phyloP scores from a whole-genome alignment of 2,888 invertebrate species.

The Drosophila sordidula region DNA sequence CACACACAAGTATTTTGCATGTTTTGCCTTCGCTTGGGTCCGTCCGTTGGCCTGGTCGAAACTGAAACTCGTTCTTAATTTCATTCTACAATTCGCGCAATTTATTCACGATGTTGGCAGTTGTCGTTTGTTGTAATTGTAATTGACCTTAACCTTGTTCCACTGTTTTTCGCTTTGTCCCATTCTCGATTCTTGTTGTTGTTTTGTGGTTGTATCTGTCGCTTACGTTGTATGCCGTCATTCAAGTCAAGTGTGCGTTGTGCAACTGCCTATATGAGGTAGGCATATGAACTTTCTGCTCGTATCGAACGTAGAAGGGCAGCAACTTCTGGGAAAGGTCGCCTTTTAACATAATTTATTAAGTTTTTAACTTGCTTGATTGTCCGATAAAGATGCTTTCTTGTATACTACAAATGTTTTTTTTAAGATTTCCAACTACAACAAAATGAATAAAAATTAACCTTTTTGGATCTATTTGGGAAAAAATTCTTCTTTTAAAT shows the following conservation, averaged over 20 bases:
- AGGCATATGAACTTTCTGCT: slow-evolving; percentile 14
- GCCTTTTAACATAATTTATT: background rate
- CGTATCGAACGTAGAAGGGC: slow-evolving; percentile 15
- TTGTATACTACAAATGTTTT: background rate
- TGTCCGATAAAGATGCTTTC: background rate
- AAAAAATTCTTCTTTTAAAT: too few relatives aligned
- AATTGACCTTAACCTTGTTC: slow-evolving; percentile 80
- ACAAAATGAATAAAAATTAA: background rate
- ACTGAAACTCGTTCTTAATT: slow-evolving; percentile 69
- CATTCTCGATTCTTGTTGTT: slow-evolving; percentile 25
- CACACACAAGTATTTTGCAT: slow-evolving; percentile 30
- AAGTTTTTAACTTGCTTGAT: background rate
- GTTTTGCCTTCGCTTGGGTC: slow-evolving; percentile 25
- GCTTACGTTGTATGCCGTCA: slow-evolving; percentile 19
- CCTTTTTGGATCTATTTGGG: too few relatives aligned
- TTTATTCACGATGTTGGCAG: slow-evolving; percentile 56
- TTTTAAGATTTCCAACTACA: background rate
- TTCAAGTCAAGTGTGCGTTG: slow-evolving; percentile 21
- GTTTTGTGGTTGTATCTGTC: slow-evolving; percentile 11
- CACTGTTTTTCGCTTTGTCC: slow-evolving; percentile 29
- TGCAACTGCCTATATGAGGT: slow-evolving; percentile 5
- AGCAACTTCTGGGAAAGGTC: slow-evolving; percentile 3
- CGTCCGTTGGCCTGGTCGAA: slow-evolving; percentile 30
- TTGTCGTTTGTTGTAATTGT: slow-evolving; percentile 49
- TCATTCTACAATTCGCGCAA: slow-evolving; percentile 64